These are phyloP conservation scores for Colostygia pectinataria DNA, from an alignment of 2,888 invertebrate species.

Conservation along the genomic window DNA sequence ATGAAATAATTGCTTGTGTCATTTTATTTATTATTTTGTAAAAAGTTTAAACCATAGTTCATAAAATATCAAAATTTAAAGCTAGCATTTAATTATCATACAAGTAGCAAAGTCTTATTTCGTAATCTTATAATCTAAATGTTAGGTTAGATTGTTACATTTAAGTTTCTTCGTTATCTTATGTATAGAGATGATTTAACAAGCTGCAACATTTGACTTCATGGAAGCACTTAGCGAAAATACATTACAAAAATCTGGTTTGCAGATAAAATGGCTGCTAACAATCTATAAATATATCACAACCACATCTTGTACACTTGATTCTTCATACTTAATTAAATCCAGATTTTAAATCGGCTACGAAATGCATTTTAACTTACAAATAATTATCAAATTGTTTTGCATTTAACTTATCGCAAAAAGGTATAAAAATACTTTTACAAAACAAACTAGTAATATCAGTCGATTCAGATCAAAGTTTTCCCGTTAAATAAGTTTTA, in stretches of 20 bases:
- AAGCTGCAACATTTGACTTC: slow-evolving; percentile 16
- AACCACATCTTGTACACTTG: slow-evolving; percentile 45
- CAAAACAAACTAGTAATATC: slow-evolving; percentile 40
- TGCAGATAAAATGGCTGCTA: slow-evolving; percentile 22
- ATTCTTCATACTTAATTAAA: slow-evolving; percentile 22
- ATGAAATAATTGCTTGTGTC: slow-evolving; percentile 8
- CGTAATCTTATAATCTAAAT: slow-evolving; percentile 22
- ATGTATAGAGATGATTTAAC: background rate
- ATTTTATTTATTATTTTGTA: slow-evolving; percentile 17
- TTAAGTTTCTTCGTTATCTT: too few species aligned
- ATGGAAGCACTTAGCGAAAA: slow-evolving; percentile 32
- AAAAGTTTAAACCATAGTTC: slow-evolving; percentile 17
- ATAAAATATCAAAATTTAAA: slow-evolving; percentile 56
- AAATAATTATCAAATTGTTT: slow-evolving; percentile 16
- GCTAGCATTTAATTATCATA: slow-evolving; percentile 59
- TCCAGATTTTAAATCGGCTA: slow-evolving; percentile 15
- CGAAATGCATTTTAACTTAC: slow-evolving; percentile 29
- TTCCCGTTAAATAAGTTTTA: slow-evolving; percentile 37
- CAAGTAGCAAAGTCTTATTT: slow-evolving; percentile 31
- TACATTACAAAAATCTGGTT: slow-evolving; percentile 24
- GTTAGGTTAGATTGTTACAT: slow-evolving; percentile 20
- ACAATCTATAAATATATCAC: slow-evolving; percentile 41
- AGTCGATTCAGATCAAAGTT: slow-evolving; percentile 42
- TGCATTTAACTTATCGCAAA: slow-evolving; percentile 21
- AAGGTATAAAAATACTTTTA: slow-evolving; percentile 27